These are phyloP conservation scores for Trogon surrucura DNA, from an alignment of 2,113 vertebrate genomes.

Conservation along the genomic window DNA sequence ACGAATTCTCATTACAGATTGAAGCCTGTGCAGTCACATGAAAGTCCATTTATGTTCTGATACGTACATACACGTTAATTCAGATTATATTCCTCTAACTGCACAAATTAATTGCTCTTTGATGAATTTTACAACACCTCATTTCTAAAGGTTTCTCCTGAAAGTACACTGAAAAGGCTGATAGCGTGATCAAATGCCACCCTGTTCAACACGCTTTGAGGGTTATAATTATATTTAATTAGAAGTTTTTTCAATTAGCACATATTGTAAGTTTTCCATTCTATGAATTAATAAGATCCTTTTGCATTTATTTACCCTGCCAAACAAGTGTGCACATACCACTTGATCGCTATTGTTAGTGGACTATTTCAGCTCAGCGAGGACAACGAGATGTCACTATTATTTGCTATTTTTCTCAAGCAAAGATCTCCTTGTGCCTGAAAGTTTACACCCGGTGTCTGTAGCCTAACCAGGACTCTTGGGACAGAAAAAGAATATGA, in stretches of 20 bases:
- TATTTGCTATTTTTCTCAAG: neutral
- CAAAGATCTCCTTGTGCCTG: neutral
- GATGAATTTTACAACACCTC: conserved; percentile 70
- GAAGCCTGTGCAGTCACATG: conserved; percentile 1
- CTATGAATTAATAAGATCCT: conserved; percentile 63
- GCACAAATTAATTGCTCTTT: conserved; percentile 73
- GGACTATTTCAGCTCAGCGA: neutral
- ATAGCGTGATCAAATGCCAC: conserved; percentile 51
- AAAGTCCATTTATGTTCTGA: conserved; percentile 49
- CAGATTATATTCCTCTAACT: conserved; percentile 63
- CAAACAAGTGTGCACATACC: neutral
- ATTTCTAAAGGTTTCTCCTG: conserved; percentile 51
- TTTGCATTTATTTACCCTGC: conserved; percentile 34
- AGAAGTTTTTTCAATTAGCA: conserved; percentile 71
- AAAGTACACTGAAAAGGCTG: conserved; percentile 73
- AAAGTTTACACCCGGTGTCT: neutral
- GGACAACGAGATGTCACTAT: neutral
- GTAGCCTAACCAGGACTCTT: neutral
- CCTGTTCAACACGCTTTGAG: conserved; percentile 72
- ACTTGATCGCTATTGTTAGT: neutral
- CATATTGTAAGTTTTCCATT: conserved; percentile 53
- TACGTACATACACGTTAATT: conserved; percentile 40
- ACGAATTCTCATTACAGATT: neutral
- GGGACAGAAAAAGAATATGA: neutral
- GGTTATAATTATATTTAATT: conserved; percentile 74